Evolutionary conservation across 2,888 invertebrate species (phyloP), one percentile per base, ranked within the genome.

Genomic region (Eulithis prunata): DNA sequence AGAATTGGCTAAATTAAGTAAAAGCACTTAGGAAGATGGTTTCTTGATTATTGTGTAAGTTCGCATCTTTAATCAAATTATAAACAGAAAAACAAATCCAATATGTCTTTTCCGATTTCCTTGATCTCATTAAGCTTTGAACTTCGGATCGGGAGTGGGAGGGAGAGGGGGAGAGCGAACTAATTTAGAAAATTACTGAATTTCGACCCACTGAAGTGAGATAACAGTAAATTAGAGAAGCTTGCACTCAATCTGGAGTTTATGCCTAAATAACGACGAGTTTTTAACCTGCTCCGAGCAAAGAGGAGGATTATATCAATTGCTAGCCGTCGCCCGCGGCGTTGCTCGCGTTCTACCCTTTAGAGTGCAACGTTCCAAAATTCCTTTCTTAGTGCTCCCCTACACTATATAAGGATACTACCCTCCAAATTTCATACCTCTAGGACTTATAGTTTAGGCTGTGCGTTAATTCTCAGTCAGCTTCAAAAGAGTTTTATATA

Each of bases 101-200:
- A 57, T 59, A 53, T 57, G 66, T 66, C 57, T 65, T 56, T 64
- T 66, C 61, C 61, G 64, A 70, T 70, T 62, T 62, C 64, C 62
- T 57, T 62, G 65, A 64, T 63, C 68, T 69, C 58, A 65, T 70
- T 70, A 68, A 58, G 63, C 59, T 70, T 69, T 46, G 61, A 49
- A 57, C 47, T 38, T 57, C 14, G 14, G 36, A 57, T 45, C 46
- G 57, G 11, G 14, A 47, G 21, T 36, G 28, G 43, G 43, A 28
- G 8, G 55, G 54, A 21, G 21, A 21, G 21, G 57, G 53, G 59
- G 51, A 21, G 43, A 46, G 56, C 21, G 53, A 66, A 68, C 64
- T 61, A 62, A 71, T 69, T 62, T 71, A 58, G 45, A 55, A 63
- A 69, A 71, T 67, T 67, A 66, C 63, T 67, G 57, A 65, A 68